phyloP scores from a whole-genome alignment of 2,888 invertebrate species.

The Eristalis arbustorum region DNA sequence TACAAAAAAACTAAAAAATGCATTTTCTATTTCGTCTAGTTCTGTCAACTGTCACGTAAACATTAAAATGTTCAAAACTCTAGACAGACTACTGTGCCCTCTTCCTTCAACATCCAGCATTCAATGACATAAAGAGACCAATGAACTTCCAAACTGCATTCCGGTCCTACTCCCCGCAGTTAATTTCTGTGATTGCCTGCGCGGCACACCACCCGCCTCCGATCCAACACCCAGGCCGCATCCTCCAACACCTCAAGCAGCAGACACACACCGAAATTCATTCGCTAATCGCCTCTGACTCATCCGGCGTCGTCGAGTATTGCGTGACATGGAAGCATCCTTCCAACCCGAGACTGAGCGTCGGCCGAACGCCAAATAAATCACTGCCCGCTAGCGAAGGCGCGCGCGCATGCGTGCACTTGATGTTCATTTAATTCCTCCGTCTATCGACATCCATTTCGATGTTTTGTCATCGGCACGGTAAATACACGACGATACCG shows the following conservation, averaged over 20 bases:
- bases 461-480: slow-evolving; percentile 66
- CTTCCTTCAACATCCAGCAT: no score
- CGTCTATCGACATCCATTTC: slow-evolving; percentile 59
- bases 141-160: no score
- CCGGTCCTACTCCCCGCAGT: no score
- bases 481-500: slow-evolving; percentile 25
- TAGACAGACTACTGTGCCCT: no score
- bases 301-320: neutral
- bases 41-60: no score
- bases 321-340: slow-evolving; percentile 29
- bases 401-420: slow-evolving; percentile 52
- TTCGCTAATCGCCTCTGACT: neutral
- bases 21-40: no score
- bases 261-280: neutral
- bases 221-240: neutral
- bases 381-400: slow-evolving; percentile 15
- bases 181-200: no score
- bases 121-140: neutral
- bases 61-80: no score
- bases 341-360: neutral
- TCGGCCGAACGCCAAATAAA: slow-evolving; percentile 40
- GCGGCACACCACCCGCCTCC: no score
- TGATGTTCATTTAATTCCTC: slow-evolving; percentile 64
- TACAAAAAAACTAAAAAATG: no score
- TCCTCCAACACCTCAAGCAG: neutral